Percentiles rank a stretch among this genome's conserved stretches.
These are phyloP conservation scores for Genyomyrus donnyi DNA, from an alignment of 2,113 vertebrate genomes.

Conservation along the genomic window DNA sequence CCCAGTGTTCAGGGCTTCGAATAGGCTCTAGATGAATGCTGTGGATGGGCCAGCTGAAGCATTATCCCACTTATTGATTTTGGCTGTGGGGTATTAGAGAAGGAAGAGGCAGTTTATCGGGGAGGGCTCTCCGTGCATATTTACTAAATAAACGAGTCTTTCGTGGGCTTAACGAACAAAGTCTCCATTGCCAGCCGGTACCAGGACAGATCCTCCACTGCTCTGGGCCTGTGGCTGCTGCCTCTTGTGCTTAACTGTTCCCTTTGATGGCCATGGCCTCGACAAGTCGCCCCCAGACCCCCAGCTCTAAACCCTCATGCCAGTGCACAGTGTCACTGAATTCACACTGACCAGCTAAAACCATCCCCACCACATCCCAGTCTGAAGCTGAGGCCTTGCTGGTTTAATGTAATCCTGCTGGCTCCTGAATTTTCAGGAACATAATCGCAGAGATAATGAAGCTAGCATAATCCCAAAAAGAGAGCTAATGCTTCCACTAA, in stretches of 20 bases:
- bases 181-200: constrained; percentile 63
- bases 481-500: constrained; percentile 55
- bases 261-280: not conserved
- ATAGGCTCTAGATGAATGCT: constrained; percentile 58
- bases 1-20: constrained; percentile 45
- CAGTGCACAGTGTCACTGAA: not conserved
- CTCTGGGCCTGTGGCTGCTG: not conserved
- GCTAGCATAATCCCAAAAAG: constrained; percentile 54
- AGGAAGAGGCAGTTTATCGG: constrained; percentile 87
- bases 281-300: not conserved
- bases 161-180: constrained; percentile 71
- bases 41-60: constrained; percentile 71
- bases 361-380: not conserved
- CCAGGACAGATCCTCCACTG: not conserved
- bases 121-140: constrained; percentile 82
- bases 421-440: constrained; percentile 43
- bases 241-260: not conserved
- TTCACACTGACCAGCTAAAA: not conserved
- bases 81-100: constrained; percentile 91
- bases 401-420: constrained; percentile 46
- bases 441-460: constrained; percentile 58
- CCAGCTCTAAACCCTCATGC: not conserved
- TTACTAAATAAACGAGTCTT: constrained; percentile 89
- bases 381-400: not conserved
- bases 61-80: constrained; percentile 96